A percentile compares a stretch with the other conserved stretches of the same genome.
These are phyloP conservation scores for Pristionchus entomophagus DNA, from an alignment of 2,888 invertebrate genomes.

Conservation along the genomic window DNA sequence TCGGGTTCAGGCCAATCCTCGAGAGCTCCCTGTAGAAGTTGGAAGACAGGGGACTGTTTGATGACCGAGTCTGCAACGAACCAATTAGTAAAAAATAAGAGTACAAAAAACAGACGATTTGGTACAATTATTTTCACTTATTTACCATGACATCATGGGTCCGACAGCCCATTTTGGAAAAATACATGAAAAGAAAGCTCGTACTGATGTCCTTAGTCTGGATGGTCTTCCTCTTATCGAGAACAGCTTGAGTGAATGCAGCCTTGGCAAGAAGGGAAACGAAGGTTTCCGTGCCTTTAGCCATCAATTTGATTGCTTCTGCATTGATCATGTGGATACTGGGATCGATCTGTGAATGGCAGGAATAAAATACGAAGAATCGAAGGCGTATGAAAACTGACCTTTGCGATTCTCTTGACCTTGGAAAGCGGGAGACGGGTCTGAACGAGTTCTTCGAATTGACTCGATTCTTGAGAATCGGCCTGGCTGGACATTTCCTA, in stretches of 20 bases:
- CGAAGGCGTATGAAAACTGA: background rate
- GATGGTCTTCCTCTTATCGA: constrained; percentile 66
- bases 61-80: constrained; percentile 63
- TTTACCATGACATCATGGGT: too few relatives aligned
- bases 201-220: constrained; percentile 67
- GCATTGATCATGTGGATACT: constrained; percentile 58
- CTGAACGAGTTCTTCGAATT: constrained; percentile 49
- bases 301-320: constrained; percentile 63
- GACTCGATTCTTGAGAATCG: background rate
- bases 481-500: background rate
- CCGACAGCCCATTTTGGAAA: too few relatives aligned
- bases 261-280: constrained; percentile 62
- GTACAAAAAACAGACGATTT: too few relatives aligned
- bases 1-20: constrained; percentile 68
- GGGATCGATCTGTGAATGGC: constrained; percentile 56
- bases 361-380: background rate
- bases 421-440: constrained; percentile 58
- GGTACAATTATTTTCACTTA: too few relatives aligned
- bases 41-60: constrained; percentile 61
- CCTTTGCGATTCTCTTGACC: constrained; percentile 57
- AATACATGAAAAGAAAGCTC: background rate
- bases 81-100: background rate
- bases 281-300: constrained; percentile 68
- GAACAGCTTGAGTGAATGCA: constrained; percentile 60
- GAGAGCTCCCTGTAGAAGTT: constrained; percentile 69